A percentile compares a stretch with the other conserved stretches of the same genome.
Conservation (phyloP, 1,140 invertebrate genomes). For the Plutomurus gul region DNA sequence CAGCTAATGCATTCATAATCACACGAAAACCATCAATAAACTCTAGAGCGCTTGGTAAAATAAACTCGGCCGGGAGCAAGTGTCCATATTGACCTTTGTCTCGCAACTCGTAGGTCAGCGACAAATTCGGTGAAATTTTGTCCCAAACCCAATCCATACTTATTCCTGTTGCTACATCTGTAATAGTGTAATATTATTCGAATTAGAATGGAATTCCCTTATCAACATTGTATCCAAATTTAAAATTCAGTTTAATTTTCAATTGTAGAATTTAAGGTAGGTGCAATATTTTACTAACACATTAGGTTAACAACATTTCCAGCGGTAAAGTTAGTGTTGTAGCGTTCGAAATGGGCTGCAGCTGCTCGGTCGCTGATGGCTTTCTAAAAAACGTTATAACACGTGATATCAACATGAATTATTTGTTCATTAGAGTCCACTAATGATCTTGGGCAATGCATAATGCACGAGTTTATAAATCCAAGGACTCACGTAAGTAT, state of each 20-base stretch:
- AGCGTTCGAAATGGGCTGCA: conserved; percentile 63
- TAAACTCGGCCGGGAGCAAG: conserved; percentile 58
- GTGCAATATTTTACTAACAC: conserved; percentile 62
- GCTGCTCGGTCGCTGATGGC: conserved; percentile 66
- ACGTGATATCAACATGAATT: too few relatives aligned
- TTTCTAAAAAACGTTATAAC: too few relatives aligned
- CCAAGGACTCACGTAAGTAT: conserved; percentile 60
- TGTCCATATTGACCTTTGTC: background rate
- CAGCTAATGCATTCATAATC: background rate
- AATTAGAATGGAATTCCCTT: background rate
- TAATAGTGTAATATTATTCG: background rate
- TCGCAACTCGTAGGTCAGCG: conserved; percentile 7
- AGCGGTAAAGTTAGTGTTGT: conserved; percentile 67
- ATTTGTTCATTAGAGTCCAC: too few relatives aligned
- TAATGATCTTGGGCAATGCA: background rate
- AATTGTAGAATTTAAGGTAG: too few relatives aligned
- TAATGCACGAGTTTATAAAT: background rate
- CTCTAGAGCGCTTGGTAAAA: conserved; percentile 59
- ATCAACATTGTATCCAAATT: background rate
- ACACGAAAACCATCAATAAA: conserved; percentile 48
- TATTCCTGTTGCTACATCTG: conserved; percentile 36
- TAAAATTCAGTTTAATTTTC: background rate
- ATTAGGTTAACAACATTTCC: conserved; percentile 65
- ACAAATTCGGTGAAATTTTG: background rate
- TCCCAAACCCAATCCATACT: conserved; percentile 43